phyloP scores from a whole-genome alignment of 2,888 invertebrate species.

The Phyto melanocephala region DNA sequence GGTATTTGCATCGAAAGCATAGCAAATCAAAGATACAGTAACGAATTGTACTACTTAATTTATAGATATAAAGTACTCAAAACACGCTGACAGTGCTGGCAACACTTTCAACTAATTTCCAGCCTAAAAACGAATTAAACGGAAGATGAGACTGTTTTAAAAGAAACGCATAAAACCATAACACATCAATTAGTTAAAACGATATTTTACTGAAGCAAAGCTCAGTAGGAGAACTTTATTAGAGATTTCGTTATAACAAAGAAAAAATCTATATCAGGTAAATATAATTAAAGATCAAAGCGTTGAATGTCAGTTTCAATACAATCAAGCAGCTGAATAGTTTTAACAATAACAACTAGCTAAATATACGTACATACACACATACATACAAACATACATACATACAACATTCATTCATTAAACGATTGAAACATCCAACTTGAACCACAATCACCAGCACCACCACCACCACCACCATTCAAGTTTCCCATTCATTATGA shows the following conservation, averaged over 20 bases:
- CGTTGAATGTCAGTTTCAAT: constrained; percentile 28
- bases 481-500: constrained; percentile 16
- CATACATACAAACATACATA: too few species aligned
- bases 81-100: too few species aligned
- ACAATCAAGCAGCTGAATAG: constrained; percentile 39
- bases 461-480: not conserved
- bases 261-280: not conserved
- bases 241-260: constrained; percentile 3
- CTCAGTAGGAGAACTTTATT: constrained; percentile 28
- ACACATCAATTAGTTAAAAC: constrained; percentile 22
- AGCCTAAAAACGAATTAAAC: too few species aligned
- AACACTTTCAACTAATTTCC: too few species aligned
- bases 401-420: too few species aligned
- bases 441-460: too few species aligned
- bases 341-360: not conserved
- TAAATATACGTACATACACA: not conserved
- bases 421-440: not conserved
- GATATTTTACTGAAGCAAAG: constrained; percentile 5
- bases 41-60: too few species aligned
- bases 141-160: too few species aligned
- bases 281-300: constrained; percentile 50
- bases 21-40: too few species aligned
- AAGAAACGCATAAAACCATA: not conserved
- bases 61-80: too few species aligned
- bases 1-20: too few species aligned